Conservation (phyloP, 1,140 invertebrate genomes). For the Drosophila subobscura region DNA sequence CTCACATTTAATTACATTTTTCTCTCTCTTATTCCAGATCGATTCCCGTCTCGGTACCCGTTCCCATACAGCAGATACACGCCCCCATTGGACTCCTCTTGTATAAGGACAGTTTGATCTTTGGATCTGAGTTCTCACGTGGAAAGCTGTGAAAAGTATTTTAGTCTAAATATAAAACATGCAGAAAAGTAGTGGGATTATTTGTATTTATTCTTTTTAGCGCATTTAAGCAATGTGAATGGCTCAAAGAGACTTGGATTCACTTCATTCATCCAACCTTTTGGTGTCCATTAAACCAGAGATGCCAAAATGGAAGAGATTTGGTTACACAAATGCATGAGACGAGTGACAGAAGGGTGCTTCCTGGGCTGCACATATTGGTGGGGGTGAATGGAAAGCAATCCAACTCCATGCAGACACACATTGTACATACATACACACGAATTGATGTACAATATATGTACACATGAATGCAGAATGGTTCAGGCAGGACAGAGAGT, state of each 20-base stretch:
- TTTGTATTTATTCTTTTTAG: too few species aligned
- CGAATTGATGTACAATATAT: background rate
- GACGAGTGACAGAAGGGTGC: background rate
- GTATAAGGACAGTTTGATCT: slow-evolving; percentile 31
- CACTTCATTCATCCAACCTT: too few species aligned
- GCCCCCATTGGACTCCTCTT: slow-evolving; percentile 26
- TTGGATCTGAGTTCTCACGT: background rate
- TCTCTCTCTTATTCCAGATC: slow-evolving; percentile 18
- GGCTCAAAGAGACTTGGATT: too few species aligned
- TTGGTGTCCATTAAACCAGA: background rate
- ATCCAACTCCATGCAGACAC: background rate
- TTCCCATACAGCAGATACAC: slow-evolving; percentile 38
- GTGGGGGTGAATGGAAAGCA: slow-evolving; percentile 7
- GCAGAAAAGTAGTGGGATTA: too few species aligned
- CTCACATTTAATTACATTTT: slow-evolving; percentile 74
- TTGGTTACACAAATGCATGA: slow-evolving; percentile 40
- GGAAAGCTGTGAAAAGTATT: too few species aligned
- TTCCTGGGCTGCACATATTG: slow-evolving; percentile 1
- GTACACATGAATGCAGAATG: slow-evolving; percentile 1
- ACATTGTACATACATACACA: background rate
- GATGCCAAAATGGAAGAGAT: slow-evolving; percentile 54
- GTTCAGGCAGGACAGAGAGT: background rate
- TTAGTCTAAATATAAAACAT: too few species aligned
- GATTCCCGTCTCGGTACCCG: slow-evolving; percentile 2
- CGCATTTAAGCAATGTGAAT: too few species aligned